Evolutionary conservation across 2,888 invertebrate genomes (phyloP).

Genomic region (Ophonus ardosiacus): DNA sequence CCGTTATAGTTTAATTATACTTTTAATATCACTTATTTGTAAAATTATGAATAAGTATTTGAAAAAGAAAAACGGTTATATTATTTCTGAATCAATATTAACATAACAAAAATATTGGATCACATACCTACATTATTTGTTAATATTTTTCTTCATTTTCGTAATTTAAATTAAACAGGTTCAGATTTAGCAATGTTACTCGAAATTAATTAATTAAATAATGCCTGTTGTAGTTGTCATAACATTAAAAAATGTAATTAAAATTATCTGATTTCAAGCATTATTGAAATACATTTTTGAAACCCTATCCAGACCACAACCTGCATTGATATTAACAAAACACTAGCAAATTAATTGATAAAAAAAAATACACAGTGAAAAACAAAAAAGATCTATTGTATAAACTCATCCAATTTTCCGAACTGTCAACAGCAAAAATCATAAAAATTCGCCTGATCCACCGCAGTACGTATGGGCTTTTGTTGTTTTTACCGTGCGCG

Average conservation of each 20-base stretch:
- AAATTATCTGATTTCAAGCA: slow-evolving; percentile 8
- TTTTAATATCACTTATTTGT: too few relatives aligned
- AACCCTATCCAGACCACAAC: slow-evolving; percentile 19
- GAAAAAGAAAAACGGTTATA: too few relatives aligned
- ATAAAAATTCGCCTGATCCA: slow-evolving; percentile 47
- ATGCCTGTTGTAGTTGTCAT: background rate
- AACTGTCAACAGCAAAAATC: slow-evolving; percentile 63
- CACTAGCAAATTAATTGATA: slow-evolving; percentile 50
- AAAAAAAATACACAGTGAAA: slow-evolving; percentile 37
- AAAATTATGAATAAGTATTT: too few relatives aligned
- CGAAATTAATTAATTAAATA: background rate
- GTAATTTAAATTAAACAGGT: too few relatives aligned
- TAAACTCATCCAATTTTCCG: slow-evolving; percentile 62
- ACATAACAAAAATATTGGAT: too few relatives aligned
- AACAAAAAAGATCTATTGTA: slow-evolving; percentile 59
- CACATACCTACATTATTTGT: too few relatives aligned
- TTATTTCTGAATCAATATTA: too few relatives aligned
- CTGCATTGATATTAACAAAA: slow-evolving; percentile 42
- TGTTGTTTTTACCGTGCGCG: slow-evolving; percentile 58
- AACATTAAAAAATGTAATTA: background rate
- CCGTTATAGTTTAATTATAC: too few relatives aligned
- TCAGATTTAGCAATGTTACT: too few relatives aligned
- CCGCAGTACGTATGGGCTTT: slow-evolving; percentile 52
- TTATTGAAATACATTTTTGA: slow-evolving; percentile 5
- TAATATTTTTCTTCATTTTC: too few relatives aligned